phyloP scores from a whole-genome alignment of 2,888 invertebrate species.

The Acleris laterana region DNA sequence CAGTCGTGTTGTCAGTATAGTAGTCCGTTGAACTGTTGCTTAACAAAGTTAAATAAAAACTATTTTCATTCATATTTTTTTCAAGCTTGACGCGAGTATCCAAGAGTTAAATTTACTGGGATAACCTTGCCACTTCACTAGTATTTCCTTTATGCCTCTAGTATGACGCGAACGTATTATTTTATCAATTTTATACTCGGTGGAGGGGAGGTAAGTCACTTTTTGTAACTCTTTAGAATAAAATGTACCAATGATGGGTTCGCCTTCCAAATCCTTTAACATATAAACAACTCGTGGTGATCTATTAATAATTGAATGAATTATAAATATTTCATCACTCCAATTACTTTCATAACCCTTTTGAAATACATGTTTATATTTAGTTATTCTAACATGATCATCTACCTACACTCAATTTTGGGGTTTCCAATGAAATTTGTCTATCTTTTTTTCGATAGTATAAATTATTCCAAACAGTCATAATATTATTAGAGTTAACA shows the following conservation, averaged over 20 bases:
- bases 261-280: constrained; percentile 41
- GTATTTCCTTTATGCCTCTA: constrained; percentile 44
- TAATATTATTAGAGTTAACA: constrained; percentile 44
- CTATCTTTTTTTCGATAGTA: too few relatives aligned
- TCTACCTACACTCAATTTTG: too few relatives aligned
- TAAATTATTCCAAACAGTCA: constrained; percentile 40
- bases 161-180: constrained; percentile 39
- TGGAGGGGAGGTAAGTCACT: constrained; percentile 39
- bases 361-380: constrained; percentile 46
- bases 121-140: constrained; percentile 49
- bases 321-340: constrained; percentile 46
- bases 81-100: constrained; percentile 38
- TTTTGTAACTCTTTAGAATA: constrained; percentile 47
- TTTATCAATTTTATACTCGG: constrained; percentile 44
- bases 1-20: too few relatives aligned
- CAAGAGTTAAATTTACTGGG: constrained; percentile 47
- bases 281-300: constrained; percentile 41
- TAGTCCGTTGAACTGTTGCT: constrained; percentile 41
- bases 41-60: constrained; percentile 43
- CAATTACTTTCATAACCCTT: background rate
- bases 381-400: constrained; percentile 44
- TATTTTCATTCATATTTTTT: constrained; percentile 42
- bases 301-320: constrained; percentile 38
- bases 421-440: too few relatives aligned
- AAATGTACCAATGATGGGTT: constrained; percentile 44